Evolutionary conservation across 92 coral and sea anemone species (phyloP), one percentile per base, ranked within the genome.

Genomic region (Epizoanthus scotinus): DNA sequence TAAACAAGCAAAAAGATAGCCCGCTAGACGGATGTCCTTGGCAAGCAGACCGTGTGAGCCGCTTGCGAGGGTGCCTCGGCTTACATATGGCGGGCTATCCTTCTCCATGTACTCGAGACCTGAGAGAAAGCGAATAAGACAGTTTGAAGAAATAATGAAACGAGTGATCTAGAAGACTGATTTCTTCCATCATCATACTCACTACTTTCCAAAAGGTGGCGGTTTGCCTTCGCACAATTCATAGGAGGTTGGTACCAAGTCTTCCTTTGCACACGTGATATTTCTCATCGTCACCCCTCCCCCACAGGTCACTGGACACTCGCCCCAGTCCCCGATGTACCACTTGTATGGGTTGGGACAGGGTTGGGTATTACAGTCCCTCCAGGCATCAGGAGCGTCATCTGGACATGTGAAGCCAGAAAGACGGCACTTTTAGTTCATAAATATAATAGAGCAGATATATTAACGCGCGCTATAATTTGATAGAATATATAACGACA

Each of bases 311-410:
- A 68, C 82, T 12, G 87, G 66, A 22, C 97, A 91, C 49, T 91
- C 84, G 26, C 84, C 64, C 97, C 97, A 91, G 44, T 84, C 77
- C 62, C 78, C 74, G 8, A 67, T 36, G 73, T 81, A 84, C 97
- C 97, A 91, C 83, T 73, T 84, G 82, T 89, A 91, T 3, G 88
- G 93, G 42, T 88, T 83, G 71, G 97, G 97, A 50, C 97, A 91
- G 12, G 93, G 89, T 4, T 84, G 67, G 54, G 53, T 62, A 72
- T 86, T 91, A 52, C 97, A 91, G 56, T 69, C 87, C 74, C 82
- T 54, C 97, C 97, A 91, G 0, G 97, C 93, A 42, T 78, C 81
- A 1, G 97, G 93, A 2, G 97, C 89, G 57, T 82, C 49, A 15
- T 85, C 93, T 86, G 55, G 54, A 8, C 52, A 47, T 15, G 17